These are phyloP conservation scores for Psittacula cyanocephala DNA, from an alignment of 2,113 vertebrate genomes.

Conservation along the genomic window DNA sequence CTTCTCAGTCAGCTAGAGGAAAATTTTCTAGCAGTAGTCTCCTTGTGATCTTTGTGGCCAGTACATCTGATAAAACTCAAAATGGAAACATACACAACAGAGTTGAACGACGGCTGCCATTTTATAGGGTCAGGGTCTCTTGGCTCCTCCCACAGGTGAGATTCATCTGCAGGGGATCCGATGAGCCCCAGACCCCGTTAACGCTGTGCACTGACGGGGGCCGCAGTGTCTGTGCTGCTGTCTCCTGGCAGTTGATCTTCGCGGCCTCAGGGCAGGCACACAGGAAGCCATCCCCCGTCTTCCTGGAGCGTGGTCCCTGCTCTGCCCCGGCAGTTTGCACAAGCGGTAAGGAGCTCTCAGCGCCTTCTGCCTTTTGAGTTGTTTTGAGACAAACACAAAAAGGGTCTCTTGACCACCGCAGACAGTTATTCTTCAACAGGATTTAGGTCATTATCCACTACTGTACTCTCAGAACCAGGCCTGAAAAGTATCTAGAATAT, in stretches of 20 bases:
- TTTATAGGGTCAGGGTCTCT: background rate
- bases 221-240: background rate
- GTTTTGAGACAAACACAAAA: background rate
- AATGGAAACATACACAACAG: background rate
- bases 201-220: background rate
- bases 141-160: background rate
- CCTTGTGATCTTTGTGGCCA: background rate
- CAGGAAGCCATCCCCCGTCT: background rate
- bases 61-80: background rate
- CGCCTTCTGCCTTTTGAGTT: background rate
- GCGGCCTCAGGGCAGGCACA: background rate
- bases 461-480: background rate
- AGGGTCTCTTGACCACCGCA: background rate
- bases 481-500: background rate
- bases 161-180: background rate
- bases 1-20: background rate
- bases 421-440: background rate
- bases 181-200: background rate
- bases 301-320: background rate
- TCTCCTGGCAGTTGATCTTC: background rate
- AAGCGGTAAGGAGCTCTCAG: background rate
- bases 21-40: background rate
- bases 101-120: background rate
- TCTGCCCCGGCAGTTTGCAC: background rate
- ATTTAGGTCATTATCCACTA: background rate